Evolutionary conservation across 1,140 invertebrate species (phyloP).

Genomic region (Anoplolepis gracilipes): DNA sequence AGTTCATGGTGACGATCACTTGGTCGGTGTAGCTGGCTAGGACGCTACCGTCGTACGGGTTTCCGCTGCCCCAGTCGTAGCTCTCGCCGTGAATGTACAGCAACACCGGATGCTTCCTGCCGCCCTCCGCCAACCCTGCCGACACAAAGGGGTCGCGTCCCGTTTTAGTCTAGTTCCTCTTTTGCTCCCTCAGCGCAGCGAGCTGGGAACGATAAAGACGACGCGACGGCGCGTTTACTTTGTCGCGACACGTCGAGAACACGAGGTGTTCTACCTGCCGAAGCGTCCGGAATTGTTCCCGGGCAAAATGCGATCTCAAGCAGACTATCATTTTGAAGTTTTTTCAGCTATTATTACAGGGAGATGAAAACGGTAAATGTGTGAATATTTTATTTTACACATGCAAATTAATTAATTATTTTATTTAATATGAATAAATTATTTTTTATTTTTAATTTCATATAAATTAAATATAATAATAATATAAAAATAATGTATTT

Average conservation of each 20-base stretch:
- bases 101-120: conserved; percentile 92
- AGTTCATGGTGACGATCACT: conserved; percentile 98
- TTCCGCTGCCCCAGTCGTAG: conserved; percentile 97
- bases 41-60: conserved; percentile 97
- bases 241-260: conserved; percentile 33
- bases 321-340: conserved; percentile 1
- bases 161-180: conserved; percentile 49
- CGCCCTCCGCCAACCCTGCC: conserved; percentile 83
- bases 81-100: conserved; percentile 98
- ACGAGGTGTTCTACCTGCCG: conserved; percentile 51
- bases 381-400: neutral
- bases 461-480: no score
- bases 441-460: no score
- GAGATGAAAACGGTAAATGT: neutral
- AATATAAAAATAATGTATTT: no score
- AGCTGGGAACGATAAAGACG: conserved; percentile 41
- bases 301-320: neutral
- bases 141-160: conserved; percentile 63
- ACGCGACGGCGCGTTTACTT: conserved; percentile 27
- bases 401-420: no score
- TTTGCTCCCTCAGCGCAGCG: conserved; percentile 11
- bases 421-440: no score
- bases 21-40: conserved; percentile 96
- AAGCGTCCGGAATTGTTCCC: conserved; percentile 46
- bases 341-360: neutral